Evolutionary conservation across 2,113 vertebrate genomes (phyloP).

Genomic region (Pionites leucogaster): DNA sequence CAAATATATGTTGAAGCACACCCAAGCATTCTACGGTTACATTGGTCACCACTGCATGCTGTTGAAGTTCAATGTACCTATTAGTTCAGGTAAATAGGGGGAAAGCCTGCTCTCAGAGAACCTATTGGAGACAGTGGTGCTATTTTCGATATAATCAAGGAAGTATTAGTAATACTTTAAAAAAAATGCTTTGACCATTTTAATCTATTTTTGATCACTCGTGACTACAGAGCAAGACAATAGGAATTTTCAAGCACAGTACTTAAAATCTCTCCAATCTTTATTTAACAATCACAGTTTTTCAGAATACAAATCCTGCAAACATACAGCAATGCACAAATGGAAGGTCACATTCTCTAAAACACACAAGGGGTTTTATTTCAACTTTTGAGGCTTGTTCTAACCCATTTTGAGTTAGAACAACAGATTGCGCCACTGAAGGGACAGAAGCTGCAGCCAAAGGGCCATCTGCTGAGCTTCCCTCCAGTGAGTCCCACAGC

Average conservation of each 20-base stretch:
- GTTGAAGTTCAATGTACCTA: not conserved
- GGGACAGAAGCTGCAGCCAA: constrained; percentile 62
- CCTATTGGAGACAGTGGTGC: not conserved
- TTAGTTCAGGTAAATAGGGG: not conserved
- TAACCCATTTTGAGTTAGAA: constrained; percentile 46
- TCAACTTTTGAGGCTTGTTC: constrained; percentile 33
- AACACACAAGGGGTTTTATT: constrained; percentile 1
- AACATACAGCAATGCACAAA: not conserved
- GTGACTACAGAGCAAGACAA: not conserved
- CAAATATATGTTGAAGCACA: not conserved
- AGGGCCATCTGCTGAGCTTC: constrained; percentile 77
- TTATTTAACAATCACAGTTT: not conserved
- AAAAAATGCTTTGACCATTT: not conserved
- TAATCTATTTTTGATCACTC: not conserved
- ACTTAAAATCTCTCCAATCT: not conserved
- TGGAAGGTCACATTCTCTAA: not conserved
- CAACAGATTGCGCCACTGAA: constrained; percentile 66
- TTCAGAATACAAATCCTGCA: not conserved
- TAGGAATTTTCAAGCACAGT: not conserved
- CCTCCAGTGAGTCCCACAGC: constrained; percentile 69
- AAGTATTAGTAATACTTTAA: not conserved
- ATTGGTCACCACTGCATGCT: not conserved
- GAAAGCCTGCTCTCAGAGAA: not conserved
- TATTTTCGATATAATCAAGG: not conserved
- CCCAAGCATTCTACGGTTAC: not conserved